Base-by-base conservation (phyloP, 2,797 vertebrate species). In the Alosa sapidissima region DNA sequence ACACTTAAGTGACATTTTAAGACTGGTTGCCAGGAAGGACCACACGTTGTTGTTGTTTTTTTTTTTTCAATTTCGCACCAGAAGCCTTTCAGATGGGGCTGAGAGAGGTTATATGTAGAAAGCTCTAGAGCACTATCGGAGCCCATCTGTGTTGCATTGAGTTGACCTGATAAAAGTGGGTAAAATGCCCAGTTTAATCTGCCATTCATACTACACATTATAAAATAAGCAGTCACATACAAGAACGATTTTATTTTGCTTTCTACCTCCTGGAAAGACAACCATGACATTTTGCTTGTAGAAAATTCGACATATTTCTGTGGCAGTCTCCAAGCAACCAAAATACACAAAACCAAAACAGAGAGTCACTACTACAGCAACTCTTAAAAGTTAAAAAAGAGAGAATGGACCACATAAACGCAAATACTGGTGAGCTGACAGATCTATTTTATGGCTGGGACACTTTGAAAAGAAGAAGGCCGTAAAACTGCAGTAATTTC, bases 401-500 rank as follows among this genome's bases (percentile, higher is more conserved):
- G 41, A 19, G 72, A 45, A 45, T 19, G 16, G 36, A 78, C 72
- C 19, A 45, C 72, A 78, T 78, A 47, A 78, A 78, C 16, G 72
- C 72, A 45, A 47, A 36, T 78, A 78, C 14, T 19, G 72, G 45
- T 47, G 41, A 78, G 72, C 72, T 78, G 72, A 47, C 41, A 9
- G 41, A 14, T 47, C 72, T 78, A 78, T 45, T 78, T 78, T 78
- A 78, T 36, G 16, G 41, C 41, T 21, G 1, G 84, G 49, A 81
- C 82, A 87, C 86, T 87, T 78, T 82, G 36, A 84, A 84, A 81
- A 62, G 72, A 33, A 55, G n/a, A 16, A 45, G 13, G 55, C 47
- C 86, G 82, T 81, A 82, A 82, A 84, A 84, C 58, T 81, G 33
- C 82, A 47, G 81, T 36, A 8, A 87, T 86, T 89, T 89, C 75